These are phyloP conservation scores for Pachycephala philippinensis DNA, from an alignment of 2,113 vertebrate genomes.

Conservation along the genomic window DNA sequence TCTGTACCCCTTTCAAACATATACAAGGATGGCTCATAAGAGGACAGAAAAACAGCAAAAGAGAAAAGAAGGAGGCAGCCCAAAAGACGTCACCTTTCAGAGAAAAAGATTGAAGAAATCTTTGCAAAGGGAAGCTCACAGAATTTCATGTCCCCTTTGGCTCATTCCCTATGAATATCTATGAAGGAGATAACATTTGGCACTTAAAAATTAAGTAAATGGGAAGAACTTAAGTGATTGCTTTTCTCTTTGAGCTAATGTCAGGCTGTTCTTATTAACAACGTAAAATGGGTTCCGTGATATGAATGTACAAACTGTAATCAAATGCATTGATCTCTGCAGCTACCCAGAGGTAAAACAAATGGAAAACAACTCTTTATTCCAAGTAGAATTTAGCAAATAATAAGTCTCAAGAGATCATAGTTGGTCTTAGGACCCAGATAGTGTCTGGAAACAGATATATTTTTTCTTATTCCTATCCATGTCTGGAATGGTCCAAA, in stretches of 20 bases:
- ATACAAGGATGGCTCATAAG: background rate
- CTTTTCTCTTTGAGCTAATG: conserved; percentile 56
- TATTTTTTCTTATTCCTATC: background rate
- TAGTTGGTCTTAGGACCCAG: background rate
- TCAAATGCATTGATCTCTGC: conserved; percentile 33
- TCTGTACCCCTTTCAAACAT: background rate
- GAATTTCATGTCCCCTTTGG: background rate
- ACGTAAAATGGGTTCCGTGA: conserved; percentile 34
- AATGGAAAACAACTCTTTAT: background rate
- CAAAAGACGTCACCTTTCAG: background rate
- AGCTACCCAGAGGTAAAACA: conserved; percentile 5
- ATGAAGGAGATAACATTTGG: conserved; percentile 34
- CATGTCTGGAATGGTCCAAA: background rate
- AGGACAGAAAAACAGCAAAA: background rate
- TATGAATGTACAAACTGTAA: conserved; percentile 16
- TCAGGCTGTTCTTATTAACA: conserved; percentile 46
- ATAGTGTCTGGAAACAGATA: background rate
- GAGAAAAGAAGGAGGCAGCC: background rate
- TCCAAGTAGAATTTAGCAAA: background rate
- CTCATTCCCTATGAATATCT: conserved; percentile 28
- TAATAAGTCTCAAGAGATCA: background rate
- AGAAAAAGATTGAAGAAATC: background rate
- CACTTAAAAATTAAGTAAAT: conserved; percentile 53
- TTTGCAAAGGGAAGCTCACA: background rate
- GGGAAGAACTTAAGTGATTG: conserved; percentile 46